Evolutionary conservation across 2,888 invertebrate species (phyloP).

Genomic region (Liodrosophila aerea): DNA sequence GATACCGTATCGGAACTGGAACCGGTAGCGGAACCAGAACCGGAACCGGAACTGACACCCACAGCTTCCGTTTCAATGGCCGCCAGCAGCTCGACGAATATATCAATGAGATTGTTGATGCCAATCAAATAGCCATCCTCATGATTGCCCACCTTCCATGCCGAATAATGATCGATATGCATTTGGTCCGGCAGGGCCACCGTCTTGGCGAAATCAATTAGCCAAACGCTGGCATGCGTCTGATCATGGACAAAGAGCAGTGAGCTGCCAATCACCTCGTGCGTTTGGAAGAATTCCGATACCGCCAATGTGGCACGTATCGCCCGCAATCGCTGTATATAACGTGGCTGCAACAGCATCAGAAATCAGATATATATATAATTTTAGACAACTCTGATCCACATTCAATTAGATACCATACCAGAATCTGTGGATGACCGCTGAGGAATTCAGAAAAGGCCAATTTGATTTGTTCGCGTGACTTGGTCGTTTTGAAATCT

Average conservation of each 20-base stretch:
- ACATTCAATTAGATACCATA: conserved; percentile 84
- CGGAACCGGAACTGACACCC: conserved; percentile 37
- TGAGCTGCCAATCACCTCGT: conserved; percentile 97
- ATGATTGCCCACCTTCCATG: conserved; percentile 97
- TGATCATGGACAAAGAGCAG: conserved; percentile 96
- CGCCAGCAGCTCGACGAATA: conserved; percentile 84
- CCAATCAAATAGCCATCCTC: conserved; percentile 98
- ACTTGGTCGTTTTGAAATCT: conserved; percentile 97
- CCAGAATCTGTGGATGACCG: conserved; percentile 90
- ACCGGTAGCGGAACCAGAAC: conserved; percentile 8
- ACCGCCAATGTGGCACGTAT: conserved; percentile 92
- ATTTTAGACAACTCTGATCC: neutral
- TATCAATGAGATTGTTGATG: conserved; percentile 93
- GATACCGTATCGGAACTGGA: conserved; percentile 45
- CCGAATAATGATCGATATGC: conserved; percentile 89
- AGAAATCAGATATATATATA: neutral
- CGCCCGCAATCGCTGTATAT: conserved; percentile 92
- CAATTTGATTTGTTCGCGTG: conserved; percentile 90
- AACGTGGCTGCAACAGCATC: conserved; percentile 86
- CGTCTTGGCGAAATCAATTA: conserved; percentile 99
- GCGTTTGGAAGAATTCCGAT: conserved; percentile 94
- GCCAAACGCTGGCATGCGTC: conserved; percentile 94
- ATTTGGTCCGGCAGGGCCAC: conserved; percentile 89
- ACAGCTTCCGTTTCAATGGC: conserved; percentile 45
- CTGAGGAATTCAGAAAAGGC: conserved; percentile 92